Conservation (phyloP, 2,797 vertebrate genomes). For the Sebastes dallii region DNA sequence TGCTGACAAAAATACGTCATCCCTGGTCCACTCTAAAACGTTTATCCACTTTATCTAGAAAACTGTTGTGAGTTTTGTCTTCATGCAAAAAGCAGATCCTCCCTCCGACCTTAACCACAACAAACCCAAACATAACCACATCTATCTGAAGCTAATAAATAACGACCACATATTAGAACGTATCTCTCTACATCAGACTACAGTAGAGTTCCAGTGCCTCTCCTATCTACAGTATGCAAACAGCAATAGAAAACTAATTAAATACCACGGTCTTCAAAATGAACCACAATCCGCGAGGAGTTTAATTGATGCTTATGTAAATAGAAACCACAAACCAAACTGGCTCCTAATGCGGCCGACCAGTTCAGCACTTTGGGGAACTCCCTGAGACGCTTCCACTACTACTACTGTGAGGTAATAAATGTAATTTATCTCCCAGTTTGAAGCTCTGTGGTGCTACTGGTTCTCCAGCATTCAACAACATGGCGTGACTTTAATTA, state of each 20-base stretch:
- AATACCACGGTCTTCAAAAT: neutral
- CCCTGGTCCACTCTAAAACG: no score
- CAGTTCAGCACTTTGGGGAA: neutral
- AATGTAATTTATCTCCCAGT: neutral
- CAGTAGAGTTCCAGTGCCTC: neutral
- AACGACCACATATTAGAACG: neutral
- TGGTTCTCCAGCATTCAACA: slow-evolving; percentile 62
- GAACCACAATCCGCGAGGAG: neutral
- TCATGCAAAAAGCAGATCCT: neutral
- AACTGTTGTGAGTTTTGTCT: neutral
- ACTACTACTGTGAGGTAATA: neutral
- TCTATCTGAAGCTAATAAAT: neutral
- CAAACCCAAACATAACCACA: neutral
- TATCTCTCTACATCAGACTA: neutral
- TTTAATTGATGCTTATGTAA: slow-evolving; percentile 13
- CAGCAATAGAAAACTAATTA: neutral
- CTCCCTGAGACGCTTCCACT: neutral
- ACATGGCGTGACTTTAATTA: neutral
- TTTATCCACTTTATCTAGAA: no score
- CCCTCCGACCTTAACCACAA: neutral
- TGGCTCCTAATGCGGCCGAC: neutral
- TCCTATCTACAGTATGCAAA: neutral
- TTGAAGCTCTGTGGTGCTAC: slow-evolving; percentile 17
- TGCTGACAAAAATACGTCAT: no score
- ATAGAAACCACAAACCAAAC: slow-evolving; percentile 3